Percentiles rank a stretch among this genome's conserved stretches.
phyloP scores from a whole-genome alignment of 37 sponge, comb jelly and placozoan species.

The Oopsacas minuta region DNA sequence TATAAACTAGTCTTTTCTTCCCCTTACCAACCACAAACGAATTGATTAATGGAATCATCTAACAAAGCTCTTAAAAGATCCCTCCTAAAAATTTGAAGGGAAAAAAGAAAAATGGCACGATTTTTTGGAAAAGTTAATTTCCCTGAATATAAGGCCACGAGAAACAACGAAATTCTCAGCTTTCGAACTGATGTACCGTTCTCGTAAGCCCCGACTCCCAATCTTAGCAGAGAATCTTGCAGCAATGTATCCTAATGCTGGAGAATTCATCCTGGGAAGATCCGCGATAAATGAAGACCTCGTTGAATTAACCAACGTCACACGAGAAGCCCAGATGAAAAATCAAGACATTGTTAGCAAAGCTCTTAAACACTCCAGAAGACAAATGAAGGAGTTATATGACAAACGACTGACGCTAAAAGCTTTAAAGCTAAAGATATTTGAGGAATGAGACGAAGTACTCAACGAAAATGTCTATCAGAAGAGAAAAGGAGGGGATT shows the following conservation, averaged over 20 bases:
- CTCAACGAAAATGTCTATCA: slow-evolving; percentile 8
- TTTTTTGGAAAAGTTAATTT: background rate
- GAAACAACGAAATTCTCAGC: slow-evolving; percentile 13
- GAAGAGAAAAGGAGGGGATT: background rate
- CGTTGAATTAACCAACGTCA: background rate
- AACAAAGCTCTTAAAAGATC: background rate
- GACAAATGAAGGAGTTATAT: background rate
- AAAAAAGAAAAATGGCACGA: background rate
- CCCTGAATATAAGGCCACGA: slow-evolving; percentile 10
- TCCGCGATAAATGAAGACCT: background rate
- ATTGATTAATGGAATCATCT: background rate
- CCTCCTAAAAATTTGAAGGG: background rate
- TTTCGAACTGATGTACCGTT: slow-evolving; percentile 5
- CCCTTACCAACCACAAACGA: background rate
- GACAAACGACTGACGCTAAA: background rate
- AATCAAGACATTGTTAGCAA: background rate
- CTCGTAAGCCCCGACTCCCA: slow-evolving; percentile 3
- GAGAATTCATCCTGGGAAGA: background rate
- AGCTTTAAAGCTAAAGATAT: background rate
- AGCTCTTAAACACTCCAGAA: background rate
- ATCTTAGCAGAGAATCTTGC: slow-evolving; percentile 9
- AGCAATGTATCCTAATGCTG: background rate
- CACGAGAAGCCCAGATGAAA: background rate
- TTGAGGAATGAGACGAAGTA: background rate
- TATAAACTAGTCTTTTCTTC: background rate